These are phyloP conservation scores for Crocallis elinguaria DNA, from an alignment of 2,888 invertebrate species.

Conservation along the genomic window DNA sequence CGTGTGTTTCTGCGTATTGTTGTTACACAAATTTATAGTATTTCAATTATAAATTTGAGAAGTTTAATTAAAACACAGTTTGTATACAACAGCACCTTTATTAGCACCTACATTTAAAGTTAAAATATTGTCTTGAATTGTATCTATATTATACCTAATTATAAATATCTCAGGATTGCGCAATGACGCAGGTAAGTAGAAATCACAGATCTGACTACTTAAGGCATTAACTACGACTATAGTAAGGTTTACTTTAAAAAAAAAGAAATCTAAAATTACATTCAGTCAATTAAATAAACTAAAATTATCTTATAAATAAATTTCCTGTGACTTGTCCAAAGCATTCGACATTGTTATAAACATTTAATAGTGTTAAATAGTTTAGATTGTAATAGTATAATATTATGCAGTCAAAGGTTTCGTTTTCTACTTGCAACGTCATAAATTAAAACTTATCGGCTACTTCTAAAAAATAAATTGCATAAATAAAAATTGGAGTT, in stretches of 20 bases:
- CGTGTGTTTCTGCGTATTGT: conserved; percentile 7
- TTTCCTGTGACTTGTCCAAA: background rate
- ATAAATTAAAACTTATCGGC: background rate
- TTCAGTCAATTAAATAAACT: conserved; percentile 15
- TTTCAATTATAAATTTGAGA: background rate
- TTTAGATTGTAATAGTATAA: background rate
- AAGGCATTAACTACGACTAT: background rate
- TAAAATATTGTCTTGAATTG: conserved; percentile 9
- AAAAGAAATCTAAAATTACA: conserved; percentile 14
- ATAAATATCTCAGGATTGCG: conserved; percentile 9
- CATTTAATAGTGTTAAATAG: background rate
- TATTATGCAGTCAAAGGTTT: background rate
- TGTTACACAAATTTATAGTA: conserved; percentile 1
- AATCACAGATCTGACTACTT: conserved; percentile 33
- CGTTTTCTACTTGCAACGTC: background rate
- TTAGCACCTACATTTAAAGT: conserved; percentile 28
- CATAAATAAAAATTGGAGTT: conserved; percentile 1
- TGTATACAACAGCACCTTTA: conserved; percentile 48
- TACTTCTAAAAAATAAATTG: background rate
- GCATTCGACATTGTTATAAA: background rate
- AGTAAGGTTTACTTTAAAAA: background rate
- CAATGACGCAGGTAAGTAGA: conserved; percentile 25
- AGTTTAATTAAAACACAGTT: conserved; percentile 26
- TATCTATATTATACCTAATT: background rate
- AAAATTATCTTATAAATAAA: background rate